Evolutionary conservation across 2,797 vertebrate genomes (phyloP).

Genomic region (Heterohyrax brucei): DNA sequence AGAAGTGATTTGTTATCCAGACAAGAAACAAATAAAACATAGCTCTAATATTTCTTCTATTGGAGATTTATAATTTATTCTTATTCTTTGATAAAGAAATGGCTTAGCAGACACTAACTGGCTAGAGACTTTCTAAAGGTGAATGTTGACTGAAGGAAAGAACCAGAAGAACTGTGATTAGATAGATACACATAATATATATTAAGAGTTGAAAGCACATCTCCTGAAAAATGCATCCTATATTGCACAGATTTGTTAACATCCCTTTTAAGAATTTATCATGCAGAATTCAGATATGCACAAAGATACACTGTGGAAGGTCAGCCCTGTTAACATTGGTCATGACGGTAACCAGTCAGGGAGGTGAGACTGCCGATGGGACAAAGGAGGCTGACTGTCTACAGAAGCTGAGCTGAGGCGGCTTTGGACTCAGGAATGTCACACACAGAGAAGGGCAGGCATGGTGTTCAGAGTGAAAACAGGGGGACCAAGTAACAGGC

Average conservation of each 20-base stretch:
- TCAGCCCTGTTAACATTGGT: neutral
- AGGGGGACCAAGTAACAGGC: neutral
- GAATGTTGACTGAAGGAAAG: neutral
- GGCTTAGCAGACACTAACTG: neutral
- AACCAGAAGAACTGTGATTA: neutral
- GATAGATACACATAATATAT: neutral
- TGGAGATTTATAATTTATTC: neutral
- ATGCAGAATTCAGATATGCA: neutral
- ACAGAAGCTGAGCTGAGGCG: neutral
- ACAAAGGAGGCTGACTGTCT: neutral
- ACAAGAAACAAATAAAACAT: neutral
- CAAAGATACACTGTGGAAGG: neutral
- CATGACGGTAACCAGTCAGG: neutral
- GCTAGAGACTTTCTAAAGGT: constrained; percentile 37
- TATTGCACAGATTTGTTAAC: neutral
- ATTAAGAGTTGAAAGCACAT: neutral
- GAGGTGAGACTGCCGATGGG: neutral
- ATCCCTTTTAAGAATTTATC: neutral
- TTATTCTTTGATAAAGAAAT: constrained; percentile 8
- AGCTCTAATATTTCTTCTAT: constrained; percentile 10
- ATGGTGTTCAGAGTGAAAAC: neutral
- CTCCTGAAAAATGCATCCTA: neutral
- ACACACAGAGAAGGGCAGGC: neutral
- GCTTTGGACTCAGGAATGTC: neutral
- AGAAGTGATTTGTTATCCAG: neutral